phyloP scores from a whole-genome alignment of 1,140 invertebrate genomes.

The Papilio machaon region DNA sequence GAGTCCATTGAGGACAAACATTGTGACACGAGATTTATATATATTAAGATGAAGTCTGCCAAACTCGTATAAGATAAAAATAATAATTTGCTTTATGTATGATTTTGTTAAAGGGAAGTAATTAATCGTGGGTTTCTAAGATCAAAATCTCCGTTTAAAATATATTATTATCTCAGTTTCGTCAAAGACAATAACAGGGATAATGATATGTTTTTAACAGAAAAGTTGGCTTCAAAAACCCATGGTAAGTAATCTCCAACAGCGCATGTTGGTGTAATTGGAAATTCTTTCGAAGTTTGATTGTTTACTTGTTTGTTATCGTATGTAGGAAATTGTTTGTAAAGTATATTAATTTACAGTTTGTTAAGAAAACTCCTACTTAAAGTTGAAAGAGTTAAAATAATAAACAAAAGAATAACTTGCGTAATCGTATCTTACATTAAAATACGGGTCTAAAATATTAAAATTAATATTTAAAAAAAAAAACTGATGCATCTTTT shows the following conservation, averaged over 20 bases:
- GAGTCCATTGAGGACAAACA: too few relatives aligned
- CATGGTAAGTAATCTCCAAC: neutral
- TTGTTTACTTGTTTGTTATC: neutral
- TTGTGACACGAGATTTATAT: too few relatives aligned
- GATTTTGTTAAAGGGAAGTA: constrained; percentile 15
- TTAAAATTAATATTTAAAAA: too few relatives aligned
- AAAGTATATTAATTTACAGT: neutral
- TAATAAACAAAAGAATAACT: neutral
- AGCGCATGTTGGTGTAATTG: neutral
- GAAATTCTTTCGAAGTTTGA: constrained; percentile 17
- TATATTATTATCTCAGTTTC: too few relatives aligned
- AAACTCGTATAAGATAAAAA: neutral
- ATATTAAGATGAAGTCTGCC: too few relatives aligned
- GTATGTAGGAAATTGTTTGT: neutral
- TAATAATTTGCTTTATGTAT: neutral
- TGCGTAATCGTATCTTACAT: too few relatives aligned
- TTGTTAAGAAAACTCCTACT: neutral
- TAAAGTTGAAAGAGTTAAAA: neutral
- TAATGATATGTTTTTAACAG: too few relatives aligned
- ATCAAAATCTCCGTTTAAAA: too few relatives aligned
- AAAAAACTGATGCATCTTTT: too few relatives aligned
- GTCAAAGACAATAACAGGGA: too few relatives aligned
- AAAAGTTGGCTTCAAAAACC: too few relatives aligned
- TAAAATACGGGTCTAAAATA: too few relatives aligned
- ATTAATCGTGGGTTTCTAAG: neutral